These are phyloP conservation scores for Smutsia temminckii DNA, from an alignment of 2,797 vertebrate species.

Conservation along the genomic window DNA sequence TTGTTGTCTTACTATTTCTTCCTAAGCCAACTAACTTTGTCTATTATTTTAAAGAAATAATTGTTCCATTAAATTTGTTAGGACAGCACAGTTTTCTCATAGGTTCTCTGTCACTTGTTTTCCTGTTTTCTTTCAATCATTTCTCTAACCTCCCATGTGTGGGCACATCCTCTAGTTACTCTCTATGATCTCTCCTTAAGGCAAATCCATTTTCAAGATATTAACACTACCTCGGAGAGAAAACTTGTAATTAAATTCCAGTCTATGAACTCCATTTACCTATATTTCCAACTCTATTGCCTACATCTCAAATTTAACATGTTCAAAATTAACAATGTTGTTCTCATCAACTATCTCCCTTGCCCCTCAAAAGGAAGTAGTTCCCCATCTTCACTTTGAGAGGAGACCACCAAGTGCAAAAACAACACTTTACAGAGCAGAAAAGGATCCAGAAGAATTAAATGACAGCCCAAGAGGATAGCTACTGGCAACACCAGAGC, in stretches of 20 bases:
- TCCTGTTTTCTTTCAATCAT: background rate
- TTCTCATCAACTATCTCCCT: background rate
- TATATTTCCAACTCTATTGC: background rate
- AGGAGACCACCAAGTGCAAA: background rate
- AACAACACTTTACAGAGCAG: background rate
- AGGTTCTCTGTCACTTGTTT: background rate
- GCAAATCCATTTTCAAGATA: background rate
- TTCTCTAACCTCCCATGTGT: background rate
- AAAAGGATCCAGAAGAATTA: constrained; percentile 15
- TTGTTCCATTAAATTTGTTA: background rate
- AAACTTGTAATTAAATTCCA: constrained; percentile 9
- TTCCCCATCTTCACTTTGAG: background rate
- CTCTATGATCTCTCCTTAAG: background rate
- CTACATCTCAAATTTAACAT: background rate
- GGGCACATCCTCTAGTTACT: background rate
- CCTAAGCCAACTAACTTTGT: background rate
- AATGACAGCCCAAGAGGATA: background rate
- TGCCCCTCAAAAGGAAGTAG: background rate
- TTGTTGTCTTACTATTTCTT: background rate
- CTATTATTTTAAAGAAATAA: background rate
- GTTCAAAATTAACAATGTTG: constrained; percentile 16
- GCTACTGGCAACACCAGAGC: background rate
- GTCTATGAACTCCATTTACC: background rate
- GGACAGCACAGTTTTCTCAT: background rate
- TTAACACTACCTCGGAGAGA: background rate